These are phyloP conservation scores for Diadema setosum DNA, from an alignment of 35 echinoderm and acorn worm genomes.

Conservation along the genomic window DNA sequence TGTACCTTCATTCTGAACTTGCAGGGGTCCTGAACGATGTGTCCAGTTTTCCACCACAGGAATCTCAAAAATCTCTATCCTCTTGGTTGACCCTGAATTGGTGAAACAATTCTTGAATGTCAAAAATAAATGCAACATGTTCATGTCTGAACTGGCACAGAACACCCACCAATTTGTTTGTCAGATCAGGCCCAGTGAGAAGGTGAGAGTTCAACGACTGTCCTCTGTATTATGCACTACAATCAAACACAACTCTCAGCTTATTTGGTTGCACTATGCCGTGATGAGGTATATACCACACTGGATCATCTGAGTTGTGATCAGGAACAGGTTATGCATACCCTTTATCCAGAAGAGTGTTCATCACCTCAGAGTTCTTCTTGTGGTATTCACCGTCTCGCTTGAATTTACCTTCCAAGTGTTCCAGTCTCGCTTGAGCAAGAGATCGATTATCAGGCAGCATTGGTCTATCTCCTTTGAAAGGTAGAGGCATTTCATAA, in stretches of 20 bases:
- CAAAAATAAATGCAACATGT: neutral
- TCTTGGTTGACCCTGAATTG: constrained; percentile 4
- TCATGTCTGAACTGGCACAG: constrained; percentile 34
- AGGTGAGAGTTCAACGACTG: neutral
- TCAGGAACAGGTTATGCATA: constrained; percentile 7
- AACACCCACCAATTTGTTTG: constrained; percentile 24
- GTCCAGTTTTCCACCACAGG: constrained; percentile 34
- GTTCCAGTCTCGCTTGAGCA: neutral
- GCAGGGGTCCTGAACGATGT: constrained; percentile 1
- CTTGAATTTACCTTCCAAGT: neutral
- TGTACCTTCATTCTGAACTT: constrained; percentile 51
- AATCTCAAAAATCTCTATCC: constrained; percentile 28
- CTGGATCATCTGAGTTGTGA: neutral
- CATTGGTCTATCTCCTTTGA: neutral
- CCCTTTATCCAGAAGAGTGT: constrained; percentile 8
- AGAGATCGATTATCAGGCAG: constrained; percentile 16
- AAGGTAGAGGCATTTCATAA: constrained; percentile 13
- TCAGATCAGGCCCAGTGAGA: constrained; percentile 34
- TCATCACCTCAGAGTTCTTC: constrained; percentile 12
- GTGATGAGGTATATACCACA: constrained; percentile 74
- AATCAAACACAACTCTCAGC: constrained; percentile 11
- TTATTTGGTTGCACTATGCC: constrained; percentile 64
- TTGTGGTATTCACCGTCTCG: neutral
- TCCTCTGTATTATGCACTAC: constrained; percentile 3
- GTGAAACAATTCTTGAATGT: constrained; percentile 33